Percentiles rank a stretch among this genome's conserved stretches.
Evolutionary conservation across 1,140 invertebrate species (phyloP).

Genomic region (Diorhabda carinulata): DNA sequence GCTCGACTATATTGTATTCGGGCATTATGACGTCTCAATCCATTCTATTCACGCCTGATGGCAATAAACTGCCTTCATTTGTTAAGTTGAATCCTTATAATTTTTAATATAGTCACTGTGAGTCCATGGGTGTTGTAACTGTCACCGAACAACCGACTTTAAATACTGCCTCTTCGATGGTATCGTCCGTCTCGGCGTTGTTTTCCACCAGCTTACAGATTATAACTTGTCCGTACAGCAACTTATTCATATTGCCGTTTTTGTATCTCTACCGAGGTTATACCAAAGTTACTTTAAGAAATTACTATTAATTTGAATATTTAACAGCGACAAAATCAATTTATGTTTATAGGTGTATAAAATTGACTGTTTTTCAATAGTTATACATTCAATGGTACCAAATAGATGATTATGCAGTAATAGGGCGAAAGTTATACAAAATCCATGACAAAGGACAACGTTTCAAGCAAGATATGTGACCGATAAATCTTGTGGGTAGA

Average conservation of each 20-base stretch:
- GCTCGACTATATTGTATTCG: slow-evolving; percentile 28
- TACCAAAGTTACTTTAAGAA: too few relatives aligned
- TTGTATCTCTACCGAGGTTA: not conserved
- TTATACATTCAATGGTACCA: too few relatives aligned
- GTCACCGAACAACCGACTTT: slow-evolving; percentile 24
- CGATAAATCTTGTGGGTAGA: too few relatives aligned
- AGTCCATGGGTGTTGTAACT: slow-evolving; percentile 27
- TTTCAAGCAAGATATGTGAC: too few relatives aligned
- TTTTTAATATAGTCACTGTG: slow-evolving; percentile 28
- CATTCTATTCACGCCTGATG: slow-evolving; percentile 24
- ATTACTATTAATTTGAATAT: too few relatives aligned
- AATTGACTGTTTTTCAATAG: too few relatives aligned
- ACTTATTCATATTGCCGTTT: slow-evolving; percentile 21
- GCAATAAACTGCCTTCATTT: slow-evolving; percentile 23
- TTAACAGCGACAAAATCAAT: too few relatives aligned
- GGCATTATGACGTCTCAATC: slow-evolving; percentile 22
- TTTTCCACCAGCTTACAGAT: slow-evolving; percentile 24
- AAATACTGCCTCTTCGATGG: slow-evolving; percentile 18
- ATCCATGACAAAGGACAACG: too few relatives aligned
- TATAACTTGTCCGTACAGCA: slow-evolving; percentile 23
- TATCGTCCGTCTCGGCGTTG: slow-evolving; percentile 15
- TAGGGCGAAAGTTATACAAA: too few relatives aligned
- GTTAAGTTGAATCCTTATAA: slow-evolving; percentile 29
- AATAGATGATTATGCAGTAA: too few relatives aligned
- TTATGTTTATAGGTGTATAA: too few relatives aligned